Percentiles rank a stretch among this genome's conserved stretches.
Conservation (phyloP, 2,113 vertebrate genomes). For the Xyliphius kryptos region DNA sequence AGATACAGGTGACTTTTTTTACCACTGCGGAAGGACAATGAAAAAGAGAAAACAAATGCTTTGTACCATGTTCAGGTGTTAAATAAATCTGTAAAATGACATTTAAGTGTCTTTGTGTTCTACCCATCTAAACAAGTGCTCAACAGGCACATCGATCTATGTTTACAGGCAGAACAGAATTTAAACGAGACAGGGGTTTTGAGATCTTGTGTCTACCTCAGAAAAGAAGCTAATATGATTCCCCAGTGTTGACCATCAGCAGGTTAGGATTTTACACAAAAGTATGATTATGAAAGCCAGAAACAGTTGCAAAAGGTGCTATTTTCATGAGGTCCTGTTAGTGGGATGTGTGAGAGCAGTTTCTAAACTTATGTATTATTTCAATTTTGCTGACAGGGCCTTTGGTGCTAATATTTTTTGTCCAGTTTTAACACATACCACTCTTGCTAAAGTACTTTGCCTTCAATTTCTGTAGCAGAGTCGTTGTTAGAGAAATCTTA, state of each 20-base stretch:
- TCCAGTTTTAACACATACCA: conserved; percentile 45
- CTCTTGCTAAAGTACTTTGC: too few relatives aligned
- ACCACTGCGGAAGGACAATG: conserved; percentile 72
- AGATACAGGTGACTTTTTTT: conserved; percentile 69
- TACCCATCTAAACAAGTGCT: conserved; percentile 51
- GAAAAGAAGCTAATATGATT: conserved; percentile 50
- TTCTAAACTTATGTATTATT: conserved; percentile 41
- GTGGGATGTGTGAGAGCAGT: conserved; percentile 40
- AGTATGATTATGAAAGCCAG: conserved; percentile 39
- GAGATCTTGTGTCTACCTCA: conserved; percentile 68
- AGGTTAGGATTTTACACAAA: conserved; percentile 52
- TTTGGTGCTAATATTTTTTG: conserved; percentile 71
- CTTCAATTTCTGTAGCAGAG: too few relatives aligned
- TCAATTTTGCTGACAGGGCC: conserved; percentile 48
- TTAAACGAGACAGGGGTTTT: conserved; percentile 65
- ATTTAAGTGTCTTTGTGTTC: conserved; percentile 72
- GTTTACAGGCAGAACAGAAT: conserved; percentile 55
- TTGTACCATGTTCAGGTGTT: conserved; percentile 75
- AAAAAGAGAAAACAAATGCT: conserved; percentile 63
- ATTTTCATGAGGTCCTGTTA: conserved; percentile 59
- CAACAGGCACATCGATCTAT: conserved; percentile 41
- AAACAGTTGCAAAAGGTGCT: conserved; percentile 63
- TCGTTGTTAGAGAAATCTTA: too few relatives aligned
- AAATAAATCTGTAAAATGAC: conserved; percentile 81
- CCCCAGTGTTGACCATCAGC: conserved; percentile 52